Base-by-base conservation (phyloP, 2,113 vertebrate species). In the Amphiprion ocellaris region DNA sequence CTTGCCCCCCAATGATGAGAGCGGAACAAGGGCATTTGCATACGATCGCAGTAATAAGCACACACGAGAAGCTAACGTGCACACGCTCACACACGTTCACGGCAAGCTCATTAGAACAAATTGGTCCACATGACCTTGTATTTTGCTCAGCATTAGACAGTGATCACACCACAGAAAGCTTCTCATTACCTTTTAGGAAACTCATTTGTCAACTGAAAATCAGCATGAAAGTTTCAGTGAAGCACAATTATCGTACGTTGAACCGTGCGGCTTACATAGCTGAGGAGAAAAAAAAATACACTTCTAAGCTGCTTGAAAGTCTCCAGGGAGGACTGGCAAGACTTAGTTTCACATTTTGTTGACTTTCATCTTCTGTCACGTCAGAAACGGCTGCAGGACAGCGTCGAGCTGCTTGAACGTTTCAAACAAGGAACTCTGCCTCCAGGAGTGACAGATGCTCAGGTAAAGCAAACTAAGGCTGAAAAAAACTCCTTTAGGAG, bases 321-420 rank as follows among this genome's bases (percentile, higher is more conserved):
- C 12, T 37, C 6, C 21, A 9, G 39, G 68, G 4, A 10, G 41
- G 39, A 23, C 9, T 30, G 23, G 2, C 16, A 39, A 21, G n/a
- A 63, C 58, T 68, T 11, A 33, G 79, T 46, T 46, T 63, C 1
- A 60, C 14, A 4, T 72, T 15, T 62, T 8, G 5, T n/a, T 70
- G 10, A 70, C 1, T 66, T 37, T 24, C 60, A 68, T 3, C 10
- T 82, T 11, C 59, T 87, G 1, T 75, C n/a, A 0, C 41, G 64
- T 50, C 91, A 98, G 97, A 96, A 89, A 68, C 95, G 87, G 3
- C 96, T 98, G 85, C 92, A 95, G 86, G 96, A 97, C 81, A 95
- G 95, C 0, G 89, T 97, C 77, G 94, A 97, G 89, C 87, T 98
- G 61, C 86, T 98, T 75, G 93, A 97, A 61, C 90, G 94, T 69